These are phyloP conservation scores for Noctua fimbriata DNA, from an alignment of 2,888 invertebrate species.

Conservation along the genomic window DNA sequence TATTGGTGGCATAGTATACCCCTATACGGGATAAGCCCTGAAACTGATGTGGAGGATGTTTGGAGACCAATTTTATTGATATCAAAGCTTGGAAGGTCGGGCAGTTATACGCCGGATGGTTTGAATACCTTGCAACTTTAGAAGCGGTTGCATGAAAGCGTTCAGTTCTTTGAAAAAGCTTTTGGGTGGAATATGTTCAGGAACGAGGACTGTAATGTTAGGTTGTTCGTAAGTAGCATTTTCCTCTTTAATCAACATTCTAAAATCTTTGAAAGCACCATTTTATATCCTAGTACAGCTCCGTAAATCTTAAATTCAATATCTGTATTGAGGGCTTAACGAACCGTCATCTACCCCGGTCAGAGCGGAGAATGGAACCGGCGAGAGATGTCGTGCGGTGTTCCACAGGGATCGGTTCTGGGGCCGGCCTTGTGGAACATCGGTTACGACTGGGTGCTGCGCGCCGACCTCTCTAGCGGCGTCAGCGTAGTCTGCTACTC, in stretches of 20 bases:
- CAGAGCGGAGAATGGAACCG: no score
- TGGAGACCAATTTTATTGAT: not conserved
- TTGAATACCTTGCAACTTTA: not conserved
- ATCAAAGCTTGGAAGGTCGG: not conserved
- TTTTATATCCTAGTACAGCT: not conserved
- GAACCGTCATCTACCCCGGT: no score
- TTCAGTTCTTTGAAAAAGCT: not conserved
- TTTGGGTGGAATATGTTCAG: not conserved
- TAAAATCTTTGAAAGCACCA: constrained; percentile 8
- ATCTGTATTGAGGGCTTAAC: not conserved
- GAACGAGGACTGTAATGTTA: not conserved
- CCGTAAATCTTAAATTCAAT: not conserved
- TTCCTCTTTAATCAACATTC: constrained; percentile 2
- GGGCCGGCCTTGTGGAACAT: no score
- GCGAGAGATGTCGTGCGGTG: no score
- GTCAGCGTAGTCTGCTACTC: no score
- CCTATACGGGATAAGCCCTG: no score
- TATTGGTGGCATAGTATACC: not conserved
- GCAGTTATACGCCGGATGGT: not conserved
- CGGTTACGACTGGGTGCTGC: no score
- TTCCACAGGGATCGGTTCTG: no score
- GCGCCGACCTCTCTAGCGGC: no score
- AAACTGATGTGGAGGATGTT: no score
- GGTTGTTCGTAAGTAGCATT: not conserved
- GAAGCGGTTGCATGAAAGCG: not conserved